Evolutionary conservation across 2,797 vertebrate genomes (phyloP).

Genomic region (Phataginus tricuspis): DNA sequence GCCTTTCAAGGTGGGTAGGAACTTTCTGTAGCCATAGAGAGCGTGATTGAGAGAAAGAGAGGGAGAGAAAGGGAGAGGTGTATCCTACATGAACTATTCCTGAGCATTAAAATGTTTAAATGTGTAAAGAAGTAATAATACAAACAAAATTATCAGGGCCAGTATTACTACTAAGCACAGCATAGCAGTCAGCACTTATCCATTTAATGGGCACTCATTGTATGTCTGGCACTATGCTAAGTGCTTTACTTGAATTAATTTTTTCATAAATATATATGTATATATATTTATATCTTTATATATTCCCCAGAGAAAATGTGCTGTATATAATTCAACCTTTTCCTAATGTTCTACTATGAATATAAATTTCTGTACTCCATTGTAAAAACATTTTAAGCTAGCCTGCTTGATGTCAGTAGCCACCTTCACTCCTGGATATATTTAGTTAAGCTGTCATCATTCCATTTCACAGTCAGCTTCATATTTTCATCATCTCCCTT

Average conservation of each 20-base stretch:
- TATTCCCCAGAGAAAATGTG: slow-evolving; percentile 19
- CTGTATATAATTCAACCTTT: not conserved
- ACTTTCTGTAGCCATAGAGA: not conserved
- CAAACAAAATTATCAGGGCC: not conserved
- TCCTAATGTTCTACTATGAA: not conserved
- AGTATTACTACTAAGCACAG: not conserved
- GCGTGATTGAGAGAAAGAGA: not conserved
- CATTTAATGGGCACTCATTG: not conserved
- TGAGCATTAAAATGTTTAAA: slow-evolving; percentile 3
- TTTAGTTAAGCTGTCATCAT: slow-evolving; percentile 60
- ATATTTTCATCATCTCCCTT: slow-evolving; percentile 18
- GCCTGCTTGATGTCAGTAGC: slow-evolving; percentile 50
- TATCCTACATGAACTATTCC: not conserved
- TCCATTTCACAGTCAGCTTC: slow-evolving; percentile 55
- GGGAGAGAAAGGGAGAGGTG: no score
- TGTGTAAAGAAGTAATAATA: not conserved
- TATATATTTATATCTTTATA: not conserved
- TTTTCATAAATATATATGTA: not conserved
- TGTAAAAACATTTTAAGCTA: slow-evolving; percentile 41
- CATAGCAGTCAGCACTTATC: not conserved
- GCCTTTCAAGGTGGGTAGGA: slow-evolving; percentile 4
- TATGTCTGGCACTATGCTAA: not conserved
- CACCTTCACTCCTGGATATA: slow-evolving; percentile 57
- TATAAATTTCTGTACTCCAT: slow-evolving; percentile 43
- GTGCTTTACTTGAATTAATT: slow-evolving; percentile 36